Evolutionary conservation across 1,140 invertebrate species (phyloP), one percentile per base, ranked within the genome.

Genomic region (Drosophila pandora): DNA sequence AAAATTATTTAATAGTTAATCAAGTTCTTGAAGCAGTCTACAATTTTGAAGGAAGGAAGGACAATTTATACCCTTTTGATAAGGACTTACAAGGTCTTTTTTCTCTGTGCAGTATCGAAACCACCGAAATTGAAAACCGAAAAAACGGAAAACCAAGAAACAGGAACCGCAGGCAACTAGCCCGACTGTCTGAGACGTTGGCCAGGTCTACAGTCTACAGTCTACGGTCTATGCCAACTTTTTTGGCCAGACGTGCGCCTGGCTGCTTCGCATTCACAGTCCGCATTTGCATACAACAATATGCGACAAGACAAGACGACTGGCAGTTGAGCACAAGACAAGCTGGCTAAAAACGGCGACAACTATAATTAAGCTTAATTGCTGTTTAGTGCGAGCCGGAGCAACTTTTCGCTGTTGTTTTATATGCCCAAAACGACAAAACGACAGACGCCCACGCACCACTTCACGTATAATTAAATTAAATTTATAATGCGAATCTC

Each of bases 361-460:
- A 88, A 88, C 84, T 88, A 89, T 88, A 88, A 88, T 88, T 88
- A 88, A 88, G 84, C 83, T 88, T 88, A 88, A 88, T 88, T 88
- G 83, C 83, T 88, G 83, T 88, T 88, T 88, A 88, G 87, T 83
- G 84, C 80, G 83, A 71, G 61, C 74, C 56, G 43, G 68, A 39
- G 41, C 76, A 72, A 65, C 79, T 71, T 71, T 59, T 67, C 49
- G 50, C 21, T 34, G 50, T 68, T 61, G 60, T 47, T 65, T 45
- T 37, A 57, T 13, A 30, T 17, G 39, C 23, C 23, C n/a, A 70
- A 61, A 39, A 54, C 34, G 56, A 71, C n/a, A 70, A 61, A 39
- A 54, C 37, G 64, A 72, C 65, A 79, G 37, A 58, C 52, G 55
- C 68, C 47, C 34, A 67, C 68, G 37, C 55, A 61, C 30, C 45